Evolutionary conservation across 2,113 vertebrate species (phyloP).

Genomic region (Aix galericulata): DNA sequence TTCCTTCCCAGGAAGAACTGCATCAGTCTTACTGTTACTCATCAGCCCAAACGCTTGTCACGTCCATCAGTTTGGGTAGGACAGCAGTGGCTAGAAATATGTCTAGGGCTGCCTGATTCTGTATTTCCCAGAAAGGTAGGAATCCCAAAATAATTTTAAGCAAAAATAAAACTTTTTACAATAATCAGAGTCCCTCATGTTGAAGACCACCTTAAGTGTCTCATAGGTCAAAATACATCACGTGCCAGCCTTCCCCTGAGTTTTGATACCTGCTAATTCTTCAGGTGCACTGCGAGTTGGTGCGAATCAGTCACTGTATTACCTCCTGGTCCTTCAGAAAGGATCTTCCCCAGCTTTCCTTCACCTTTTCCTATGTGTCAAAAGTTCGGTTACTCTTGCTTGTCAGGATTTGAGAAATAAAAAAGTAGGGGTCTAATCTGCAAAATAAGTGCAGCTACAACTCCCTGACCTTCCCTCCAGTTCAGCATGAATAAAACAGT

Average conservation of each 20-base stretch:
- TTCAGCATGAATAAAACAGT: background rate
- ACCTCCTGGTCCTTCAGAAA: background rate
- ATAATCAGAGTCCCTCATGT: accelerated
- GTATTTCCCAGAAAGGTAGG: background rate
- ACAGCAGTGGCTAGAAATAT: accelerated
- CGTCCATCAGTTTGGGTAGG: accelerated
- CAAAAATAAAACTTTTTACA: background rate
- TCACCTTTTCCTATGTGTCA: background rate
- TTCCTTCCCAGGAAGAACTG: background rate
- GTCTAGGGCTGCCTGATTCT: accelerated
- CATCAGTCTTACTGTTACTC: background rate
- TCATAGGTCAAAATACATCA: accelerated
- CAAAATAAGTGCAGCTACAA: background rate
- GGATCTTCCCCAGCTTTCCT: background rate
- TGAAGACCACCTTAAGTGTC: accelerated
- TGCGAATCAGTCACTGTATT: accelerated
- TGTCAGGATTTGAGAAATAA: too few species aligned
- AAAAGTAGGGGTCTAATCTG: background rate
- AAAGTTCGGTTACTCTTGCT: too few species aligned
- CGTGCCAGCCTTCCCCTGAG: background rate
- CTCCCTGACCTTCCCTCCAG: background rate
- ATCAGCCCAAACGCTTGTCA: too few species aligned
- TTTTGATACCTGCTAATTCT: background rate
- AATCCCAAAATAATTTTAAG: background rate
- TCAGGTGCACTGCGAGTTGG: background rate